phyloP scores from a whole-genome alignment of 2,888 invertebrate genomes.

The Scrobipalpa atriplicella region DNA sequence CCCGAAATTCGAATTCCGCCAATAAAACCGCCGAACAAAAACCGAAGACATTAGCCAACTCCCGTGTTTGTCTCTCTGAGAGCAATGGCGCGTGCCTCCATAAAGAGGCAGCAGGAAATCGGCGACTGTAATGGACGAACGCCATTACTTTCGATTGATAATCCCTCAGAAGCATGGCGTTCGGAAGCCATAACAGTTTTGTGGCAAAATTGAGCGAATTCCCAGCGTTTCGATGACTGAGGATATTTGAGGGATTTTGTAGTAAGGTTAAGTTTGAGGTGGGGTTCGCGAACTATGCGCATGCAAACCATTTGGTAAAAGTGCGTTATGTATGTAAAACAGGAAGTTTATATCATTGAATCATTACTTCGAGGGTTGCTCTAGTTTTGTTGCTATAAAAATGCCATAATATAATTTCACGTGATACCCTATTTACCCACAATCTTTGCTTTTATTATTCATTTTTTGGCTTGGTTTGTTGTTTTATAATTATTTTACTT shows the following conservation, averaged over 20 bases:
- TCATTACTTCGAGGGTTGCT: not conserved
- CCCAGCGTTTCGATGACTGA: constrained; percentile 20
- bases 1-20: not conserved
- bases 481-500: not conserved
- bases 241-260: not conserved
- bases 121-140: constrained; percentile 79
- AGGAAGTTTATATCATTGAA: constrained; percentile 15
- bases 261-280: not conserved
- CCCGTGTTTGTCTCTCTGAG: constrained; percentile 22
- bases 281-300: not conserved
- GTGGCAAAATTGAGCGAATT: constrained; percentile 79
- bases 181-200: constrained; percentile 82
- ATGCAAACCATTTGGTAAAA: constrained; percentile 11
- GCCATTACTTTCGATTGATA: constrained; percentile 82
- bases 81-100: constrained; percentile 78
- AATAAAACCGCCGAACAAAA: constrained; percentile 1
- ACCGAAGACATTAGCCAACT: constrained; percentile 20
- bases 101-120: constrained; percentile 73
- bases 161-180: constrained; percentile 76
- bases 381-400: not conserved
- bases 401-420: not conserved
- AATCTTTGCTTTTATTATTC: not conserved
- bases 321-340: constrained; percentile 16
- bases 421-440: too few relatives aligned
- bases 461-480: not conserved